Evolutionary conservation across 2,797 vertebrate genomes (phyloP).

Genomic region (Helicolenus hilgendorfi): DNA sequence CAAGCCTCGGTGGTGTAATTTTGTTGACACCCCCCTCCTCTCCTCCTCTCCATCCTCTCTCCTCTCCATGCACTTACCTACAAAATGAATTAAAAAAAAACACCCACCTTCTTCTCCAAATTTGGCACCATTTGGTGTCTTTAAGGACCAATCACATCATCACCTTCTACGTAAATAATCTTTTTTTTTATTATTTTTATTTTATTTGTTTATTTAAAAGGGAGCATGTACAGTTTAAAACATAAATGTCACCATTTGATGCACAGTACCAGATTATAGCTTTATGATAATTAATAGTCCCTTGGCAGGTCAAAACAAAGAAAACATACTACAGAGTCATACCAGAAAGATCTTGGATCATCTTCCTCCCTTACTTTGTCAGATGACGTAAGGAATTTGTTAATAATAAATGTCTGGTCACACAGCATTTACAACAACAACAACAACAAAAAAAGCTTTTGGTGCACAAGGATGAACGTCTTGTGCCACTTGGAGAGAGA

Average conservation of each 20-base stretch:
- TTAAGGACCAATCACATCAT: slow-evolving; percentile 47
- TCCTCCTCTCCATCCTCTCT: background rate
- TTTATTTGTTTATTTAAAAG: no score
- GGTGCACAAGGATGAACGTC: slow-evolving; percentile 32
- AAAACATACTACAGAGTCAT: no score
- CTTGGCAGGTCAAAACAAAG: no score
- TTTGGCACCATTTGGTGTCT: slow-evolving; percentile 48
- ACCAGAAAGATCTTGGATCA: no score
- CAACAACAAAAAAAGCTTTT: background rate
- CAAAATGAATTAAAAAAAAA: slow-evolving; percentile 27
- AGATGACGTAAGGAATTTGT: slow-evolving; percentile 77
- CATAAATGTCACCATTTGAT: no score
- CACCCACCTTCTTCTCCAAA: slow-evolving; percentile 23
- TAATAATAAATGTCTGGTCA: slow-evolving; percentile 68
- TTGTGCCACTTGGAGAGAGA: slow-evolving; percentile 47
- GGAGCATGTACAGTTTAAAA: no score
- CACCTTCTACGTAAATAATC: slow-evolving; percentile 47
- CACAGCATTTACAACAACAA: slow-evolving; percentile 14
- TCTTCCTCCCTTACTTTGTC: slow-evolving; percentile 43
- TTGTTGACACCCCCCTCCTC: slow-evolving; percentile 49
- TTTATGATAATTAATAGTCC: no score
- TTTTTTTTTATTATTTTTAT: background rate
- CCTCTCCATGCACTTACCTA: slow-evolving; percentile 28
- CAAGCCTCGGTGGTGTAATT: slow-evolving; percentile 70
- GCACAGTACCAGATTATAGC: no score